These are phyloP conservation scores for Oryzias celebensis DNA, from an alignment of 2,113 vertebrate species.

Conservation along the genomic window DNA sequence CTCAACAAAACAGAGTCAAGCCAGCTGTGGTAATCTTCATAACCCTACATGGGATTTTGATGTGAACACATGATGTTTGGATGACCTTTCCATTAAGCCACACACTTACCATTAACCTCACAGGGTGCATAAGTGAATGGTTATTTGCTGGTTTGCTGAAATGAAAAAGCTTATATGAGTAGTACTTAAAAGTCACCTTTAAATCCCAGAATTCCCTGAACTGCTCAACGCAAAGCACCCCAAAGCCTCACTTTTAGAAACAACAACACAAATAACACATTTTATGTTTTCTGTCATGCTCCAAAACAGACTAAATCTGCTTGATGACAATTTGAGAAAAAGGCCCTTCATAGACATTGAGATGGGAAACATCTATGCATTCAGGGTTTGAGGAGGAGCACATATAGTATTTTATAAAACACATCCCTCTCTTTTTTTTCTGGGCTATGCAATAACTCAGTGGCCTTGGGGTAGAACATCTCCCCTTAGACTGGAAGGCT, in stretches of 20 bases:
- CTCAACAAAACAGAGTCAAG: slow-evolving; percentile 11
- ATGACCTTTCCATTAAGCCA: slow-evolving; percentile 21
- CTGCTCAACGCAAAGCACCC: background rate
- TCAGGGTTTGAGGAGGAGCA: too few relatives aligned
- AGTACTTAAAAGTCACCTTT: slow-evolving; percentile 12
- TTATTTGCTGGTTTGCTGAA: slow-evolving; percentile 11
- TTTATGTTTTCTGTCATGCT: background rate
- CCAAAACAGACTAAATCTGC: slow-evolving; percentile 5
- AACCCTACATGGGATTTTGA: slow-evolving; percentile 57
- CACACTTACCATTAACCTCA: slow-evolving; percentile 33
- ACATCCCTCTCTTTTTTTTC: too few relatives aligned
- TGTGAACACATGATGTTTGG: slow-evolving; percentile 25
- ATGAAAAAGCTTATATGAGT: slow-evolving; percentile 4
- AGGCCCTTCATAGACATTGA: background rate
- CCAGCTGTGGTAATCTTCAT: slow-evolving; percentile 51
- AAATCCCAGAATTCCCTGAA: slow-evolving; percentile 12
- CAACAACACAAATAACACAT: too few relatives aligned
- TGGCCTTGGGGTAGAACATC: too few relatives aligned
- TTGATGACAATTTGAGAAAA: slow-evolving; percentile 44
- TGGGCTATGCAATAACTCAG: too few relatives aligned
- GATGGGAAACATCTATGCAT: too few relatives aligned
- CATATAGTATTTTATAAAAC: too few relatives aligned
- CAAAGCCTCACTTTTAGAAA: background rate
- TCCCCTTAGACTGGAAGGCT: too few relatives aligned
- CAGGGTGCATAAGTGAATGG: slow-evolving; percentile 43